Conservation (phyloP, 2,888 invertebrate species). For the Nemapogon koenigi region DNA sequence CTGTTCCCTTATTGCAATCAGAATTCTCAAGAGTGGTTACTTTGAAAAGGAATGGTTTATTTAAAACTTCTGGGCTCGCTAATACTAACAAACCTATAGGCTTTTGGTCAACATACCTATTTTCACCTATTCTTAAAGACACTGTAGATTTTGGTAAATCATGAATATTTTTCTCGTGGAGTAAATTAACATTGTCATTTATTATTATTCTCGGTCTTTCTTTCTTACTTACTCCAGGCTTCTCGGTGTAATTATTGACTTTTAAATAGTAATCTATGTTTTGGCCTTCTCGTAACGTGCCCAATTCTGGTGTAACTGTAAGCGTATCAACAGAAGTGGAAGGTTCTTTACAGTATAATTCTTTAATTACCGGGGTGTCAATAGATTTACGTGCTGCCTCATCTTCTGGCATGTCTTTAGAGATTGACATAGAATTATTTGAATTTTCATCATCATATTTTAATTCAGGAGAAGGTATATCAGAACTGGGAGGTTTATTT, state of each 20-base stretch:
- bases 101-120: conserved; percentile 1
- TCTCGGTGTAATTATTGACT: conserved; percentile 30
- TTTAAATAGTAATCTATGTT: conserved; percentile 48
- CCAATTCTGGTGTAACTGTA: no score
- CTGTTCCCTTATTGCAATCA: conserved; percentile 28
- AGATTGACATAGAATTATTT: background rate
- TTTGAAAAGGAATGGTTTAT: conserved; percentile 6
- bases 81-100: conserved; percentile 6
- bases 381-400: no score
- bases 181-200: background rate
- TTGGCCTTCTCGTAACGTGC: no score
- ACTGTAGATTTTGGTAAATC: background rate
- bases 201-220: background rate
- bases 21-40: conserved; percentile 2
- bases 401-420: no score
- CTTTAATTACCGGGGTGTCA: no score
- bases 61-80: conserved; percentile 3
- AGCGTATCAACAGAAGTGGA: no score
- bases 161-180: background rate
- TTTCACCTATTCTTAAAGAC: background rate
- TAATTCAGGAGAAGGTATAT: background rate
- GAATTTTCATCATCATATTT: background rate
- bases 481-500: background rate
- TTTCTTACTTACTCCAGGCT: conserved; percentile 1
- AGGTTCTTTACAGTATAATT: no score